Conservation (phyloP, 2,888 invertebrate genomes). For the Cylloceria caligata region DNA sequence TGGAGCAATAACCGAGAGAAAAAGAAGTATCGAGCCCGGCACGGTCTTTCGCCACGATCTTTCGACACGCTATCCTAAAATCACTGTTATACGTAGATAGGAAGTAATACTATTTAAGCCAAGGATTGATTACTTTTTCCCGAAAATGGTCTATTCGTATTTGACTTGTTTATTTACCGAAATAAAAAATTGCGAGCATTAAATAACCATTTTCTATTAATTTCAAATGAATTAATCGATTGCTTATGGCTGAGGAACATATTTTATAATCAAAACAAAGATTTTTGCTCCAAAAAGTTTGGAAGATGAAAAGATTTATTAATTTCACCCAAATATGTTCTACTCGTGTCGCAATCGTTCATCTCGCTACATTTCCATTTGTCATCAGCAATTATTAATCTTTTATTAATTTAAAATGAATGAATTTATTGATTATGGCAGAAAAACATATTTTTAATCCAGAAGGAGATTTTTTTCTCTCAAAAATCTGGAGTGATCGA, state of each 20-base stretch:
- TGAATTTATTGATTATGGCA: neutral
- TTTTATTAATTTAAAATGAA: neutral
- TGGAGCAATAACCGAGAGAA: constrained; percentile 36
- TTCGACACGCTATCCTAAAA: constrained; percentile 38
- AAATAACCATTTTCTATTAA: neutral
- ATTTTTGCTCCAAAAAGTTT: no score
- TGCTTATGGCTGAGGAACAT: neutral
- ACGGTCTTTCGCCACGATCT: constrained; percentile 43
- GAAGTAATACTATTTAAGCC: constrained; percentile 18
- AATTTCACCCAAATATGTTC: no score
- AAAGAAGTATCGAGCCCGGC: constrained; percentile 46
- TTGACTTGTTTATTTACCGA: neutral
- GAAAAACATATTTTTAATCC: neutral
- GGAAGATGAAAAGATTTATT: no score
- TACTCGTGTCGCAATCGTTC: no score
- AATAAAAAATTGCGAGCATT: neutral
- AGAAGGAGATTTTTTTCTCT: neutral
- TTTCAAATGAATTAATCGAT: neutral
- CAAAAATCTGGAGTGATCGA: neutral
- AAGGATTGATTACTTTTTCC: constrained; percentile 1
- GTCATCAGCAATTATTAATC: neutral
- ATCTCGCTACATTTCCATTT: neutral
- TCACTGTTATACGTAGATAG: neutral
- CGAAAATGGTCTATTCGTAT: neutral
- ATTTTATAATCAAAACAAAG: no score